phyloP scores from a whole-genome alignment of 2,888 invertebrate genomes.

The Odontomyia ornata region DNA sequence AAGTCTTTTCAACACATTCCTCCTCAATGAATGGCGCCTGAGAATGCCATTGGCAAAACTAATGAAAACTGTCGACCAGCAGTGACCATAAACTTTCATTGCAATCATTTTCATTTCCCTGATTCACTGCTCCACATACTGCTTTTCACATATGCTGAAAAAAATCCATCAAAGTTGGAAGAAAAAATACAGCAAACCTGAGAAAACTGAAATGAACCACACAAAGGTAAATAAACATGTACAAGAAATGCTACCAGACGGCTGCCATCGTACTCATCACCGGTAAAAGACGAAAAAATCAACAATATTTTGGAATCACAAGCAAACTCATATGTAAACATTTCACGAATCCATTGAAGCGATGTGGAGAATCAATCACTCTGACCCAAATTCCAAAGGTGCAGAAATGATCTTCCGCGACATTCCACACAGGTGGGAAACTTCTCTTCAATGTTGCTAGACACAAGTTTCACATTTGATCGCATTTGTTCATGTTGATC shows the following conservation, averaged over 20 bases:
- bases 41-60: constrained; percentile 2
- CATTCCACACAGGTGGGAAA: constrained; percentile 43
- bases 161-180: neutral
- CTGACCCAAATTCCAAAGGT: constrained; percentile 36
- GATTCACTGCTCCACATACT: constrained; percentile 50
- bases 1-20: neutral
- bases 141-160: constrained; percentile 30
- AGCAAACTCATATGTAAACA: constrained; percentile 42
- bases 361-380: constrained; percentile 8
- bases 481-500: constrained; percentile 31
- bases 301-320: constrained; percentile 43
- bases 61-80: neutral
- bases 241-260: constrained; percentile 30
- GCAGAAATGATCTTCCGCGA: constrained; percentile 46
- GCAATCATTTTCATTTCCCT: constrained; percentile 48
- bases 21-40: neutral
- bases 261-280: neutral
- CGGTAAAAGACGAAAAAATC: neutral
- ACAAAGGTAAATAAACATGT: neutral
- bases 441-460: neutral
- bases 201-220: constrained; percentile 15
- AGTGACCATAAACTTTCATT: constrained; percentile 46
- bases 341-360: constrained; percentile 18
- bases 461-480: constrained; percentile 34
- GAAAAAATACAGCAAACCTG: constrained; percentile 18